Base-by-base conservation (phyloP, 2,888 invertebrate species). In the Fissipunctia ypsillon region DNA sequence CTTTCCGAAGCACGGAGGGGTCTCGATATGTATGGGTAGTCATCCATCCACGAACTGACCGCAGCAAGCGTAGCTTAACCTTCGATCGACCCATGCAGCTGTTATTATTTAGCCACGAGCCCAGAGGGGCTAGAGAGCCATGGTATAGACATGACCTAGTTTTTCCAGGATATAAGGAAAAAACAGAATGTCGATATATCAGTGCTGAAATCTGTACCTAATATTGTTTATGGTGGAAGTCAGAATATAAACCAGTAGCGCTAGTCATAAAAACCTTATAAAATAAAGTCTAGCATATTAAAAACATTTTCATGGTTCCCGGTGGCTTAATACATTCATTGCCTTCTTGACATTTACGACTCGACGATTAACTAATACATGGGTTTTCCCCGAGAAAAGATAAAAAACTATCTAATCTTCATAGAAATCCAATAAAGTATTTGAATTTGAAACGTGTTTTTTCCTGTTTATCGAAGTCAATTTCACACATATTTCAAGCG, bases 301-400 rank as follows among this genome's bases (percentile, higher is more conserved):
- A 76, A 65, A 65, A 16, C 28, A 45, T 50, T 64, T 45, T 43
- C 63, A 66, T 22, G 16, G n/a, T 28, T 35, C 48, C 45, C 38
- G 25, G 35, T 22, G 16, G 70, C 66, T 82, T 77, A 77, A 56
- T 25, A 71, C 16, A 67, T 71, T 66, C 45, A 81, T 67, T 71
- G 28, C 48, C 48, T 43, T n/a, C 54, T 50, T 31, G 79, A 79
- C 82, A 45, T 79, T 81, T 76, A 79, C 66, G 82, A 79, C 43
- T 61, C 60, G 10, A 0, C 52, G 38, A 31, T 52, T 81, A 69
- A 31, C 56, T 81, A 69, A 81, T 52, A 57, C 56, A 71, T 77
- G 41, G 48, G 45, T 59, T 77, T 82, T 76, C 45, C 41, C 35
- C 16, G 50, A 66, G 31, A 64, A 77, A 0, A 57, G 16, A 56